phyloP scores from a whole-genome alignment of 2,888 invertebrate species.

The Acrobasis repandana region DNA sequence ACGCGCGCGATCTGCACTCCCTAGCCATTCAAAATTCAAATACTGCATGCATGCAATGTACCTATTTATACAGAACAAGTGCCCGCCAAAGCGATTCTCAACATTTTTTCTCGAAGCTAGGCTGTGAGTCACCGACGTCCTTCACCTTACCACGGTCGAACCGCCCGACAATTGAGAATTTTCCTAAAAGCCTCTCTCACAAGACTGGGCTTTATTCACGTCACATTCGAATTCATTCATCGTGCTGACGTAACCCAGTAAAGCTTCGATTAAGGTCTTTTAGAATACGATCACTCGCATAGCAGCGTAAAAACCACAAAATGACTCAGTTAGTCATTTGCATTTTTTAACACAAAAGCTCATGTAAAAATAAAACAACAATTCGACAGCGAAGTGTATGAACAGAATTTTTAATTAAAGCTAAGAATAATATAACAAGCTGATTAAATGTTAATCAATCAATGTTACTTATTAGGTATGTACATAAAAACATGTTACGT shows the following conservation, averaged over 20 bases:
- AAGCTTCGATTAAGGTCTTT: slow-evolving; percentile 38
- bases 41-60: slow-evolving; percentile 16
- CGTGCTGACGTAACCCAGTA: slow-evolving; percentile 44
- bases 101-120: slow-evolving; percentile 53
- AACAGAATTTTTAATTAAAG: too few species aligned
- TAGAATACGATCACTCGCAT: slow-evolving; percentile 29
- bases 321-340: not conserved
- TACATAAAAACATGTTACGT: too few species aligned
- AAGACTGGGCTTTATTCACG: slow-evolving; percentile 39
- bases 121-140: slow-evolving; percentile 71
- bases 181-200: slow-evolving; percentile 49
- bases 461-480: too few species aligned
- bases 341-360: slow-evolving; percentile 17
- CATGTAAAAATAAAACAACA: slow-evolving; percentile 27
- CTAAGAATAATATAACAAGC: too few species aligned
- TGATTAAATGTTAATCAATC: too few species aligned
- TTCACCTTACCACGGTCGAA: slow-evolving; percentile 63
- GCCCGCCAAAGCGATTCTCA: slow-evolving; percentile 41
- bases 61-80: slow-evolving; percentile 25
- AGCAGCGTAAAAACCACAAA: slow-evolving; percentile 6
- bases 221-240: slow-evolving; percentile 60
- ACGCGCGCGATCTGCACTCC: not conserved
- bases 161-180: slow-evolving; percentile 60
- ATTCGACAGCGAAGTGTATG: slow-evolving; percentile 22
- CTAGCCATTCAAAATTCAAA: slow-evolving; percentile 9